Percentiles rank a stretch among this genome's conserved stretches.
phyloP scores from a whole-genome alignment of 2,888 invertebrate genomes.

The Drosophila nr. medialis region DNA sequence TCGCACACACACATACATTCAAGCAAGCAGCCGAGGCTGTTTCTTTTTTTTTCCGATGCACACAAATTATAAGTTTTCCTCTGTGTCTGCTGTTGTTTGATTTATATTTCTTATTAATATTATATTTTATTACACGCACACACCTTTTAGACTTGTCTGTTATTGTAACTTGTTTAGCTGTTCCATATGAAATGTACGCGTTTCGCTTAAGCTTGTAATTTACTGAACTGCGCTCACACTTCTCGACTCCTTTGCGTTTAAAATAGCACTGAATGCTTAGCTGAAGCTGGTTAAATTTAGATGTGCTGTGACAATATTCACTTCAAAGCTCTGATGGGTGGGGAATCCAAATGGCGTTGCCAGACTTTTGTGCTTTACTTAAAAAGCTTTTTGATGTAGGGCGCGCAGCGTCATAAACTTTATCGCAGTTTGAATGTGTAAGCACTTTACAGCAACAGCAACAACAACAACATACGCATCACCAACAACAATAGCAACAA shows the following conservation, averaged over 20 bases:
- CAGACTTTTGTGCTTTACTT: conserved; percentile 2
- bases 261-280: conserved; percentile 38
- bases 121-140: conserved; percentile 25
- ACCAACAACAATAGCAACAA: conserved; percentile 10
- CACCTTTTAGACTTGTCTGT: conserved; percentile 38
- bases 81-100: conserved; percentile 20
- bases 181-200: conserved; percentile 47
- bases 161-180: conserved; percentile 35
- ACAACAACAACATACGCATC: conserved; percentile 4
- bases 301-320: conserved; percentile 30
- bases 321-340: conserved; percentile 33
- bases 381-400: conserved; percentile 13
- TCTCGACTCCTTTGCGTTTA: conserved; percentile 44
- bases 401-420: conserved; percentile 13
- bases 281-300: conserved; percentile 30
- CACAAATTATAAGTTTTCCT: conserved; percentile 31
- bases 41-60: conserved; percentile 40
- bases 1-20: conserved; percentile 19
- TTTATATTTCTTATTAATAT: conserved; percentile 11
- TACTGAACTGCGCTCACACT: conserved; percentile 30
- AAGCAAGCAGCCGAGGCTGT: conserved; percentile 25
- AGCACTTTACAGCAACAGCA: conserved; percentile 9
- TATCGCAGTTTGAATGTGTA: conserved; percentile 10
- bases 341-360: conserved; percentile 38
- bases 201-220: conserved; percentile 31